A percentile compares a stretch with the other conserved stretches of the same genome.
phyloP scores from a whole-genome alignment of 2,888 invertebrate species.

The Ceratothoa steindachneri region DNA sequence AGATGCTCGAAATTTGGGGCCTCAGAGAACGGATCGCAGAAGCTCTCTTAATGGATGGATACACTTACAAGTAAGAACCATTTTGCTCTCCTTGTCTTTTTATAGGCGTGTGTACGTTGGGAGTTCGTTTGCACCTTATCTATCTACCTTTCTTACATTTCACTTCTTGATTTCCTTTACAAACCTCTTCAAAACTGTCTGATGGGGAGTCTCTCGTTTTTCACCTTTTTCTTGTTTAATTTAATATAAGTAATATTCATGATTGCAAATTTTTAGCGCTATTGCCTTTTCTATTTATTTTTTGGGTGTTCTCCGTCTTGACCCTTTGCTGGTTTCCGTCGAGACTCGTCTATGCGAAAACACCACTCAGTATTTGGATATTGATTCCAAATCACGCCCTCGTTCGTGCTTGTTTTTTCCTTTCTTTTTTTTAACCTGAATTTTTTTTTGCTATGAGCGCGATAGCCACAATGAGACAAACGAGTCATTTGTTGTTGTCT shows the following conservation, averaged over 20 bases:
- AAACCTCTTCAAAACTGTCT: no score
- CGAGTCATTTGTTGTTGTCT: not conserved
- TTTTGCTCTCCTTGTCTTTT: not conserved
- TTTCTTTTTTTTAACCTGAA: not conserved
- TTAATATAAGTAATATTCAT: not conserved
- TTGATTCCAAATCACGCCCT: no score
- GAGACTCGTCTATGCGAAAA: no score
- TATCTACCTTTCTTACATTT: not conserved
- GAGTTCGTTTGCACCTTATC: no score
- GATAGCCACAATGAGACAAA: not conserved
- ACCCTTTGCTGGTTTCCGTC: no score
- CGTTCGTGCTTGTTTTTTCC: not conserved
- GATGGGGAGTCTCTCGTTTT: no score
- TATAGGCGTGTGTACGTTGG: no score
- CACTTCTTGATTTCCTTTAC: not conserved
- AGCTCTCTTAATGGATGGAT: slow-evolving; percentile 72
- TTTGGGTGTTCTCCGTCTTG: no score
- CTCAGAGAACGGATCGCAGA: slow-evolving; percentile 79
- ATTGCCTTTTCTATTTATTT: no score
- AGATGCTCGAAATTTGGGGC: slow-evolving; percentile 69
- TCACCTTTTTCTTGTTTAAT: not conserved
- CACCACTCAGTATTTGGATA: no score
- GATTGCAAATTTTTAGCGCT: no score
- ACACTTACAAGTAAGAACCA: slow-evolving; percentile 68
- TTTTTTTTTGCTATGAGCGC: not conserved